Evolutionary conservation across 1,140 invertebrate genomes (phyloP).

Genomic region (Globodera ellingtonae): DNA sequence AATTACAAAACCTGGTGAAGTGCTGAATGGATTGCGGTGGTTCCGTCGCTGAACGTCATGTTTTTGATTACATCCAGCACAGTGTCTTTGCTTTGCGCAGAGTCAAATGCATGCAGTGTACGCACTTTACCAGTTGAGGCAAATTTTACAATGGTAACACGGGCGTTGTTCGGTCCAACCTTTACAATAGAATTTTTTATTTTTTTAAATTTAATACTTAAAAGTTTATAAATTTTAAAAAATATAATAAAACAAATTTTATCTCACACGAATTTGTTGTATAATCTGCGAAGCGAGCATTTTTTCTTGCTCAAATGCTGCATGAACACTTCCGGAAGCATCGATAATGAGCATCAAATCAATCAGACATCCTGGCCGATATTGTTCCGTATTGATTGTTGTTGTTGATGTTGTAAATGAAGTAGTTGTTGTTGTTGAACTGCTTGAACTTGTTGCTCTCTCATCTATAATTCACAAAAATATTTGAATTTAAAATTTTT

Average conservation of each 20-base stretch:
- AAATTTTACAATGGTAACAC: slow-evolving; percentile 59
- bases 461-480: too few relatives aligned
- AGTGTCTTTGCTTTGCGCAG: slow-evolving; percentile 32
- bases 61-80: slow-evolving; percentile 35
- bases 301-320: slow-evolving; percentile 54
- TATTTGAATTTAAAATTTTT: too few relatives aligned
- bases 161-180: slow-evolving; percentile 53
- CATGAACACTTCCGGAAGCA: slow-evolving; percentile 52
- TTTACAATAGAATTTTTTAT: not conserved
- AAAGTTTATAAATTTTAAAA: not conserved
- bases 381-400: slow-evolving; percentile 9
- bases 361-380: slow-evolving; percentile 38
- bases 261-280: slow-evolving; percentile 23
- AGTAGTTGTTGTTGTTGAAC: slow-evolving; percentile 27
- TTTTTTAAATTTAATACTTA: not conserved
- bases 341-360: slow-evolving; percentile 58
- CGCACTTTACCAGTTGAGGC: slow-evolving; percentile 54
- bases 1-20: slow-evolving; percentile 35
- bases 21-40: slow-evolving; percentile 57
- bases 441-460: slow-evolving; percentile 17
- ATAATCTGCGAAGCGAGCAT: slow-evolving; percentile 51
- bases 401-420: slow-evolving; percentile 35
- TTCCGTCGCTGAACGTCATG: slow-evolving; percentile 51
- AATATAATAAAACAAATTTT: too few relatives aligned
- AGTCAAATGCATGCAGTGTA: slow-evolving; percentile 48